Evolutionary conservation across 2,888 invertebrate species (phyloP), one percentile per base, ranked within the genome.

Genomic region (Tyria jacobaeae): DNA sequence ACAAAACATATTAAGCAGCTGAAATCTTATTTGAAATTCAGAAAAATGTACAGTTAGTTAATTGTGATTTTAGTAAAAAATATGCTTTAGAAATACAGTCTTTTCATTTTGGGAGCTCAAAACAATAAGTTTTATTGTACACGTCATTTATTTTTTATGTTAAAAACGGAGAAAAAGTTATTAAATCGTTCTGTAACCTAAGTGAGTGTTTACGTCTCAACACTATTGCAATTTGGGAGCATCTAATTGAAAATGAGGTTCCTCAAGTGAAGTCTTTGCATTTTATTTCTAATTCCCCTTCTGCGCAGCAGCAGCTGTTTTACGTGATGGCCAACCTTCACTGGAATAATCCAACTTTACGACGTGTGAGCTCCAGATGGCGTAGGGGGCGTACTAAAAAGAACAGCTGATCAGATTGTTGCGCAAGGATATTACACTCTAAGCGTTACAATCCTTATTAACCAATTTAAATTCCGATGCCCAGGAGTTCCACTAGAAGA

Each of bases 311-410:
- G 58, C 51, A 56, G 21, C 64, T 68, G 60, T 68, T 71, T 59
- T 60, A 27, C 47, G 52, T 65, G 25, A 60, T 60, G 34, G 58
- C 62, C 39, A 57, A 59, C 57, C 53, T 62, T 24, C 51, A 44
- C 51, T 34, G 37, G 53, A 48, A 47, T 39, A 53, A 60, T 55
- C 61, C 66, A 44, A 53, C 34, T 54, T 48, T 71, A 25, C 57
- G 44, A 6, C 27, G 6, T 27, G 27, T 27, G 27, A 27, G 27
- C 6, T 27, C 27, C 27, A 27, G 83, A n/a, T n/a, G n/a, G 82
- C 14, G 68, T 85, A 35, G 84, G 83, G 27, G 85, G 74, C 5
- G 59, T 75, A 17, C 14, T 82, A 14, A 66, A 66, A 53, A 48
- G 62, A 59, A 60, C 62, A 15, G 56, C 61, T 56, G 65, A 65